Percentiles rank a stretch among this genome's conserved stretches.
Conservation (phyloP, 2,888 invertebrate genomes). For the Drosophila ezoana region DNA sequence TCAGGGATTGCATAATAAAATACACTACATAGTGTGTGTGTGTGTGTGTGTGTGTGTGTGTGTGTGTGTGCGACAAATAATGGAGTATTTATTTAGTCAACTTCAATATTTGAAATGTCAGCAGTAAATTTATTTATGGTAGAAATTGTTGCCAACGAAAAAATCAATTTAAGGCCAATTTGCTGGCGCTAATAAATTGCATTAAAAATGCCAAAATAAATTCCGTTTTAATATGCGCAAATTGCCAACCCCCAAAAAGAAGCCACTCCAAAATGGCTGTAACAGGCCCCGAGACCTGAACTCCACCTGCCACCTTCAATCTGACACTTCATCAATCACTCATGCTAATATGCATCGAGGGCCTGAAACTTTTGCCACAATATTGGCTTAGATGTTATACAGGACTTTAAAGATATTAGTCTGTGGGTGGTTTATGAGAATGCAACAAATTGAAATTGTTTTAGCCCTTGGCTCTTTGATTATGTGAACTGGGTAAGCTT, state of each 20-base stretch:
- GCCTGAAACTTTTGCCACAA: conserved; percentile 13
- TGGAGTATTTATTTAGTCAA: conserved; percentile 16
- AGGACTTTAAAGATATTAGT: conserved; percentile 13
- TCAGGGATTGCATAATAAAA: conserved; percentile 53
- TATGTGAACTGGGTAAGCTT: background rate
- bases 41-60: no score
- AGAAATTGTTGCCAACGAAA: conserved; percentile 20
- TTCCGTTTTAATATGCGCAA: conserved; percentile 57
- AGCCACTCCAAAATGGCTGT: conserved; percentile 19
- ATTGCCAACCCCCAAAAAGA: conserved; percentile 39
- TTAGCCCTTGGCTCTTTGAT: conserved; percentile 23
- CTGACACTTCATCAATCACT: conserved; percentile 66
- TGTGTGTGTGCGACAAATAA: conserved; percentile 2
- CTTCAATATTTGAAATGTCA: conserved; percentile 43
- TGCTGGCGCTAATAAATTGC: conserved; percentile 72
- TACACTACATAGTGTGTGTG: conserved; percentile 4
- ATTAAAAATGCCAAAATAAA: conserved; percentile 71
- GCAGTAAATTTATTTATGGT: conserved; percentile 31
- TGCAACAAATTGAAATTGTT: conserved; percentile 29
- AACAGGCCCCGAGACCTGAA: conserved; percentile 7
- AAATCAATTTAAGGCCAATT: conserved; percentile 77
- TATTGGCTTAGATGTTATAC: conserved; percentile 16
- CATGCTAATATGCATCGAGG: conserved; percentile 14
- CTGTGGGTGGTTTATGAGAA: background rate
- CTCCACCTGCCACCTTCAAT: conserved; percentile 18